A percentile compares a stretch with the other conserved stretches of the same genome.
Evolutionary conservation across 2,797 vertebrate species (phyloP).

Genomic region (Sphenopsis melanotis): DNA sequence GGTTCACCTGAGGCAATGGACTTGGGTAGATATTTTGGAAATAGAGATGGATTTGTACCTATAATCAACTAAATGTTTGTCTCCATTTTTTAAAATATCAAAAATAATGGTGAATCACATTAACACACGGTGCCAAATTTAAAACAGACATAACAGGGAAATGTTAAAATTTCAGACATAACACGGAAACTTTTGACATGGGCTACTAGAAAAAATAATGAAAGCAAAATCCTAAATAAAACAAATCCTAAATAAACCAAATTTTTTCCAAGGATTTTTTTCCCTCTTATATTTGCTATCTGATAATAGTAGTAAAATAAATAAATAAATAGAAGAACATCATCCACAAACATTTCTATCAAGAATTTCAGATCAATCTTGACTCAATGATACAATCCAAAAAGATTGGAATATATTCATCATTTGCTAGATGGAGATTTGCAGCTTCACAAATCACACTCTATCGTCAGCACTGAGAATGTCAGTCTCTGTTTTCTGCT

Average conservation of each 20-base stretch:
- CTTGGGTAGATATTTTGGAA: not conserved
- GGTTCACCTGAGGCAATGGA: not conserved
- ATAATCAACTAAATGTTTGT: not conserved
- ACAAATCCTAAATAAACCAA: not conserved
- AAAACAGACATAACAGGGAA: not conserved
- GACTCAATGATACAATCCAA: not conserved
- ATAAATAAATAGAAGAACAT: not conserved
- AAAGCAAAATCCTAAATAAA: not conserved
- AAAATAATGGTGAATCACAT: not conserved
- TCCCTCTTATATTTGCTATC: not conserved
- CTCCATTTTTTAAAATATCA: not conserved
- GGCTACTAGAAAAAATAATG: not conserved
- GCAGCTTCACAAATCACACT: not conserved
- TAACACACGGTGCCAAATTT: not conserved
- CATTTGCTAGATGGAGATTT: not conserved
- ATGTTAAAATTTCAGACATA: not conserved
- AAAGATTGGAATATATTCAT: not conserved
- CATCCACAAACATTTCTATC: not conserved
- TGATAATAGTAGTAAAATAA: not conserved
- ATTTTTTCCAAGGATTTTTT: not conserved
- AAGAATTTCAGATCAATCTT: conserved; percentile 12
- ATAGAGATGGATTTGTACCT: not conserved
- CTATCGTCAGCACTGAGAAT: not conserved
- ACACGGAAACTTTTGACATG: not conserved
- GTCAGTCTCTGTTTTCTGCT: conserved; percentile 26